These are phyloP conservation scores for Germaria angustata DNA, from an alignment of 2,888 invertebrate genomes.

Conservation along the genomic window DNA sequence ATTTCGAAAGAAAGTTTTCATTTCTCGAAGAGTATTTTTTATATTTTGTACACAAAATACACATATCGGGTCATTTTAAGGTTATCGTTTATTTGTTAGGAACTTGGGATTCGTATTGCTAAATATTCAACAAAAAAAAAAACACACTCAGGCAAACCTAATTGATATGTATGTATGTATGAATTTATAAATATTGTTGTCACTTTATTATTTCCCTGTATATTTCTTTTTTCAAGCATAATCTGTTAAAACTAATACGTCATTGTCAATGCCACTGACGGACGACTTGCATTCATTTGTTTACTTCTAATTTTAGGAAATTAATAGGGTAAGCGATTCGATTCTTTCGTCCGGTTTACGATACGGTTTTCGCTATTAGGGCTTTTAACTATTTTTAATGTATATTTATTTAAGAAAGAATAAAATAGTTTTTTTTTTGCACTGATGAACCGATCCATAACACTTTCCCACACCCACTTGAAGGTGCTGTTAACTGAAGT, in stretches of 20 bases:
- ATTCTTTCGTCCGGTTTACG: too few species aligned
- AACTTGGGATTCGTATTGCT: slow-evolving; percentile 11
- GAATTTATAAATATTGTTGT: background rate
- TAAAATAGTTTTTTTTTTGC: too few species aligned
- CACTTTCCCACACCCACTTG: too few species aligned
- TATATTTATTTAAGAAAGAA: too few species aligned
- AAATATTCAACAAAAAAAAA: background rate
- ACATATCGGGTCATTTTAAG: slow-evolving; percentile 45
- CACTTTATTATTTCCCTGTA: background rate
- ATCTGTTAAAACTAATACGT: slow-evolving; percentile 42
- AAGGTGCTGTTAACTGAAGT: too few species aligned
- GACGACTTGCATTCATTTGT: background rate
- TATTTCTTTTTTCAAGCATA: background rate
- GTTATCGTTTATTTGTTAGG: slow-evolving; percentile 46
- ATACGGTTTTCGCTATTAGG: too few species aligned
- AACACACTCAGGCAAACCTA: background rate
- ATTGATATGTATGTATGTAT: background rate
- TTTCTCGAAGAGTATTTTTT: slow-evolving; percentile 10
- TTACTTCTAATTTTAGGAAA: slow-evolving; percentile 24
- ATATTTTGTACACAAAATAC: slow-evolving; percentile 14
- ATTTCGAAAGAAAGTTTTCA: slow-evolving; percentile 36
- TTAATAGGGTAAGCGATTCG: too few species aligned
- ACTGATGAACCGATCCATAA: too few species aligned
- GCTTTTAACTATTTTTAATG: too few species aligned
- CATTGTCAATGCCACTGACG: slow-evolving; percentile 57